Conservation (phyloP, 1,140 invertebrate genomes). For the Daktulosphaira vitifoliae region DNA sequence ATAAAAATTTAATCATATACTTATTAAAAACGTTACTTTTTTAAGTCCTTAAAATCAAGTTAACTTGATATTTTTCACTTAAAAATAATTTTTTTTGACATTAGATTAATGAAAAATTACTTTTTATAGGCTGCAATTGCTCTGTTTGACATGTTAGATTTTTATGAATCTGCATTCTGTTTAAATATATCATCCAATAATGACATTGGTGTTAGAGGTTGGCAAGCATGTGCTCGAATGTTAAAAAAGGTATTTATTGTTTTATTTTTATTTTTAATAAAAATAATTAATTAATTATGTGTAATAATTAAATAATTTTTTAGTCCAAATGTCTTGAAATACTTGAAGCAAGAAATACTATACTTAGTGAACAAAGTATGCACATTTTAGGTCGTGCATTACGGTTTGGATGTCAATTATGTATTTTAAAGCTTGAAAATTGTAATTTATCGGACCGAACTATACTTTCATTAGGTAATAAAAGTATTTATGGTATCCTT, state of each 20-base stretch:
- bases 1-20: too few relatives aligned
- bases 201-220: slow-evolving; percentile 62
- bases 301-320: neutral
- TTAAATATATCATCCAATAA: slow-evolving; percentile 69
- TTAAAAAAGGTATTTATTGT: slow-evolving; percentile 60
- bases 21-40: too few relatives aligned
- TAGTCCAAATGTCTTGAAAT: slow-evolving; percentile 51
- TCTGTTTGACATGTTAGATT: slow-evolving; percentile 85
- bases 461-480: slow-evolving; percentile 57
- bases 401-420: slow-evolving; percentile 55
- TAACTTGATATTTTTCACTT: too few relatives aligned
- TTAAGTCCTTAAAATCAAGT: too few relatives aligned
- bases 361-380: slow-evolving; percentile 59
- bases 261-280: slow-evolving; percentile 5
- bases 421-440: slow-evolving; percentile 64
- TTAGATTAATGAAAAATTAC: too few relatives aligned
- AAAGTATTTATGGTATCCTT: too few relatives aligned
- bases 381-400: slow-evolving; percentile 60
- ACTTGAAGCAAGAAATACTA: slow-evolving; percentile 57
- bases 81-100: too few relatives aligned
- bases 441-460: slow-evolving; percentile 57
- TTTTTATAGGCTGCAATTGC: slow-evolving; percentile 50
- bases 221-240: slow-evolving; percentile 70
- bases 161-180: slow-evolving; percentile 72
- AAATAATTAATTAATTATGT: neutral